Evolutionary conservation across 1,140 invertebrate species (phyloP).

Genomic region (Tyrophagus putrescentiae): DNA sequence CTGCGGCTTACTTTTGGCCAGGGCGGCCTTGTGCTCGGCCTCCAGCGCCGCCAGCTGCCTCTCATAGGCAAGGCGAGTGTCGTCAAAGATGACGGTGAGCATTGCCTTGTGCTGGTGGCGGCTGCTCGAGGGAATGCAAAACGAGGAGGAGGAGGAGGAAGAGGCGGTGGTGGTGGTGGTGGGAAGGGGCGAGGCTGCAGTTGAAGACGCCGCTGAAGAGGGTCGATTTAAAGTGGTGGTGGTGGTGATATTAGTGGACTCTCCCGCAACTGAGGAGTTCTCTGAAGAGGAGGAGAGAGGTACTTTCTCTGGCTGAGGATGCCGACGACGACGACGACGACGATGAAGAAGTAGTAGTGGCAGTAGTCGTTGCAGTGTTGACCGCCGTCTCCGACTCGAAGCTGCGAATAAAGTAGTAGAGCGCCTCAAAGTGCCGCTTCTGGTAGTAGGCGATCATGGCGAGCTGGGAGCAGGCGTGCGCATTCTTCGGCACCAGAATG

Average conservation of each 20-base stretch:
- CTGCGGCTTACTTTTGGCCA: neutral
- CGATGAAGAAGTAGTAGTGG: neutral
- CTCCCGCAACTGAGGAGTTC: too few species aligned
- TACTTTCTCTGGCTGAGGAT: too few species aligned
- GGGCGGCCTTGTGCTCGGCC: neutral
- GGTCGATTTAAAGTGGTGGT: too few species aligned
- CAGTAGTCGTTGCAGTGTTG: conserved; percentile 43
- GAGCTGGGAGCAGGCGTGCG: conserved; percentile 80
- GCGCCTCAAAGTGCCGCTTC: conserved; percentile 84
- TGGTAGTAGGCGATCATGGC: conserved; percentile 77
- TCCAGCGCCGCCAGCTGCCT: neutral
- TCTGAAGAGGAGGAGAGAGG: too few species aligned
- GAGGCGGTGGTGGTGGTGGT: neutral
- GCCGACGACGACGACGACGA: neutral
- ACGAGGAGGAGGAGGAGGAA: neutral
- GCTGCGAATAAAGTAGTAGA: conserved; percentile 90
- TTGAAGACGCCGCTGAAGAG: too few species aligned
- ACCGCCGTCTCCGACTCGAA: conserved; percentile 36
- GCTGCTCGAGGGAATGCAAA: neutral
- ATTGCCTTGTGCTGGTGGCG: conserved; percentile 1
- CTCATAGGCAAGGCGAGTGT: neutral
- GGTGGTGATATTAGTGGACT: too few species aligned
- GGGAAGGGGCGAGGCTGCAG: too few species aligned
- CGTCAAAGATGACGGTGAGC: conserved; percentile 5
- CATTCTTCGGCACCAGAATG: conserved; percentile 83